These are phyloP conservation scores for Anoura caudifer DNA, from an alignment of 2,113 vertebrate genomes.

Conservation along the genomic window DNA sequence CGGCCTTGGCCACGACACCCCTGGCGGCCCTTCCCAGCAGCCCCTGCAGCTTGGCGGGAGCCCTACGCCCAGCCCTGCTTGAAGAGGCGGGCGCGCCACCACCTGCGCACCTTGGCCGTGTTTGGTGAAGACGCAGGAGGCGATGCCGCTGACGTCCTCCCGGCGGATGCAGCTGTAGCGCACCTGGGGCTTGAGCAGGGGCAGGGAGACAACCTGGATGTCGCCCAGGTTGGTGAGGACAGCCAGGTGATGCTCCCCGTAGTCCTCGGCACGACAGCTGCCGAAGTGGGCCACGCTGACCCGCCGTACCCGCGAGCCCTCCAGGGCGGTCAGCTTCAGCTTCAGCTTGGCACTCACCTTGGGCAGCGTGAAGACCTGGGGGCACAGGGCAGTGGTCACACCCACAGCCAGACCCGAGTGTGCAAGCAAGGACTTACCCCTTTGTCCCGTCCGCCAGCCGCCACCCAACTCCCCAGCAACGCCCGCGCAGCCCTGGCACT, in stretches of 20 bases:
- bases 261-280: constrained; percentile 89
- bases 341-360: constrained; percentile 96
- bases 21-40: background rate
- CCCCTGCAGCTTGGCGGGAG: fast-evolving
- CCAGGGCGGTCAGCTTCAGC: constrained; percentile 94
- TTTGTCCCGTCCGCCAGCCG: fast-evolving
- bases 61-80: fast-evolving
- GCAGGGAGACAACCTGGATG: constrained; percentile 93
- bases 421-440: fast-evolving
- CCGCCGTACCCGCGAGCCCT: constrained; percentile 93
- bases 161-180: constrained; percentile 94
- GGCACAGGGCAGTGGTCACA: background rate
- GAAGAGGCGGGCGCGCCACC: fast-evolving
- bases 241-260: constrained; percentile 90
- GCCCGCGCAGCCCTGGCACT: fast-evolving
- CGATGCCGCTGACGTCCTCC: constrained; percentile 97
- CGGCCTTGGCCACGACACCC: background rate
- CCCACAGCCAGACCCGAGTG: fast-evolving
- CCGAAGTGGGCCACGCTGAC: constrained; percentile 90
- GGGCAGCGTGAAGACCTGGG: constrained; percentile 93
- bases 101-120: constrained; percentile 90
- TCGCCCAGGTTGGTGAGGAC: constrained; percentile 97
- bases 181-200: constrained; percentile 93
- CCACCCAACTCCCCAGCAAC: fast-evolving
- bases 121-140: constrained; percentile 98